Conservation (phyloP, 2,888 invertebrate genomes). For the Catonia carolina region DNA sequence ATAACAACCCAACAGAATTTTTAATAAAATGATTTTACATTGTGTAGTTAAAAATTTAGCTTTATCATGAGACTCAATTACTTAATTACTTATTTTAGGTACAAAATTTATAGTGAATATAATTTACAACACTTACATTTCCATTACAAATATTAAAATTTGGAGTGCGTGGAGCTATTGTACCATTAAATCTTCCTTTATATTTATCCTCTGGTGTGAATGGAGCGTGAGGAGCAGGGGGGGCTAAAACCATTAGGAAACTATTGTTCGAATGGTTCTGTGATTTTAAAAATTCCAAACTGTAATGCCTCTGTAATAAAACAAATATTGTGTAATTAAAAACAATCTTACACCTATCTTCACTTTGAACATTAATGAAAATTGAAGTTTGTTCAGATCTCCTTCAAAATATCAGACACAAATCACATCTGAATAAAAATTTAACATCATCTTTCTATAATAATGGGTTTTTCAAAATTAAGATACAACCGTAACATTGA, state of each 20-base stretch:
- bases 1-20: no score
- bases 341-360: conserved; percentile 5
- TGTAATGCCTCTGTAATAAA: conserved; percentile 17
- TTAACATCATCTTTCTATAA: no score
- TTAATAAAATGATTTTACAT: no score
- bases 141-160: conserved; percentile 47
- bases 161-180: conserved; percentile 53
- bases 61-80: no score
- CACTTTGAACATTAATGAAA: conserved; percentile 1
- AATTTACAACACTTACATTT: conserved; percentile 38
- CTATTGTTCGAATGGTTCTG: conserved; percentile 41
- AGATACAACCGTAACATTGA: no score
- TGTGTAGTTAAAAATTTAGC: no score
- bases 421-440: neutral
- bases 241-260: conserved; percentile 79
- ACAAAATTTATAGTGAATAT: no score
- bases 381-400: conserved; percentile 1
- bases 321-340: conserved; percentile 27
- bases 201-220: conserved; percentile 76
- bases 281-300: conserved; percentile 24
- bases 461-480: no score
- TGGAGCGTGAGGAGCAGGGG: conserved; percentile 83
- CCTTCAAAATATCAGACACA: no score
- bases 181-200: conserved; percentile 51
- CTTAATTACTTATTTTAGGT: no score